Conservation (phyloP, 2,797 vertebrate species). For the Rhinatrema bivittatum region DNA sequence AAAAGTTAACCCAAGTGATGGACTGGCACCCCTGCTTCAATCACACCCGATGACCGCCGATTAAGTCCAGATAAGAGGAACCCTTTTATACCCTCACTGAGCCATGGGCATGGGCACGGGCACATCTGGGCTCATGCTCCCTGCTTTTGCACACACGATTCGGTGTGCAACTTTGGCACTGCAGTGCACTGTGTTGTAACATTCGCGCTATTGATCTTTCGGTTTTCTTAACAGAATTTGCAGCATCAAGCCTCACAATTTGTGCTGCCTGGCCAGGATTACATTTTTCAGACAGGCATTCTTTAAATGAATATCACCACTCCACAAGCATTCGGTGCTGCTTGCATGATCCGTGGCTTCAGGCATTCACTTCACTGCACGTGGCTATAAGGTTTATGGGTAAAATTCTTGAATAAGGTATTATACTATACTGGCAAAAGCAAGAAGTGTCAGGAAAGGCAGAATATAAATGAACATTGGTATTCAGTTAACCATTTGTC, state of each 20-base stretch:
- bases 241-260: constrained; percentile 34
- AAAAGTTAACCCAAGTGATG: constrained; percentile 54
- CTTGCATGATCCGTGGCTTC: constrained; percentile 41
- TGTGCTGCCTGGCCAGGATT: constrained; percentile 28
- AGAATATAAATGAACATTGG: no score
- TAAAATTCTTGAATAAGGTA: constrained; percentile 34
- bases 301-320: constrained; percentile 17
- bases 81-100: constrained; percentile 61
- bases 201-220: no score
- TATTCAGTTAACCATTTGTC: no score
- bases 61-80: constrained; percentile 58
- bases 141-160: constrained; percentile 51
- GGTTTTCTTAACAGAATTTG: constrained; percentile 35
- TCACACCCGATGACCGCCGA: constrained; percentile 64
- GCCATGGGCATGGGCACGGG: no score
- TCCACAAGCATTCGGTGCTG: constrained; percentile 40
- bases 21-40: constrained; percentile 56
- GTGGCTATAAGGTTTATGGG: constrained; percentile 48
- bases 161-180: constrained; percentile 53
- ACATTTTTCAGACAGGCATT: no score
- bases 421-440: no score
- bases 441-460: no score
- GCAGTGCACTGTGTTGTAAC: no score
- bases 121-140: constrained; percentile 51
- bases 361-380: constrained; percentile 51